Evolutionary conservation across 2,797 vertebrate species (phyloP).

Genomic region (Parauchenoglanis ngamensis): DNA sequence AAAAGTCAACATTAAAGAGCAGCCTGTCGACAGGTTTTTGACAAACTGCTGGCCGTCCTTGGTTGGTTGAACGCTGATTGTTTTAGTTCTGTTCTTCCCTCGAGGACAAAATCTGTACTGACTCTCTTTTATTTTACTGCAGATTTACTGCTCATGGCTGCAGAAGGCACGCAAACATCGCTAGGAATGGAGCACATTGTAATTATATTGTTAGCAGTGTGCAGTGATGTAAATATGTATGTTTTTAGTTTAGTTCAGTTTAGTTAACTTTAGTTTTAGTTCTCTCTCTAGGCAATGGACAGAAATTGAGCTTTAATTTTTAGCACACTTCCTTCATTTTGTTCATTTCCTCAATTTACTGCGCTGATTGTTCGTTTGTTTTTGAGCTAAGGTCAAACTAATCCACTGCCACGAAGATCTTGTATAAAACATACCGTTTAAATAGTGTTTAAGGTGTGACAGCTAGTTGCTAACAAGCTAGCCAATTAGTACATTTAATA

Average conservation of each 20-base stretch:
- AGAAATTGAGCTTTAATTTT: neutral
- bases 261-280: no score
- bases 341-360: neutral
- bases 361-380: neutral
- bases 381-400: no score
- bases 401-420: no score
- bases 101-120: slow-evolving; percentile 6
- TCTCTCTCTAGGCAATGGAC: neutral
- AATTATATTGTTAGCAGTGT: slow-evolving; percentile 15
- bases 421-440: no score
- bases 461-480: neutral
- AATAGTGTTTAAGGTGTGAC: neutral
- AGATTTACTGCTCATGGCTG: slow-evolving; percentile 22
- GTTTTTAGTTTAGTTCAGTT: neutral
- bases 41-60: slow-evolving; percentile 11
- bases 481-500: neutral
- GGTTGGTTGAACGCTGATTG: slow-evolving; percentile 3
- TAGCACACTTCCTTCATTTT: neutral
- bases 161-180: slow-evolving; percentile 25
- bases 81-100: slow-evolving; percentile 29
- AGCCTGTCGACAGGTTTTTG: slow-evolving; percentile 25
- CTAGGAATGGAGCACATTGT: neutral
- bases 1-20: slow-evolving; percentile 30
- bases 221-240: neutral
- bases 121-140: slow-evolving; percentile 7